A percentile compares a stretch with the other conserved stretches of the same genome.
These are phyloP conservation scores for Drosophila nr. medialis DNA, from an alignment of 2,888 invertebrate genomes.

Conservation along the genomic window DNA sequence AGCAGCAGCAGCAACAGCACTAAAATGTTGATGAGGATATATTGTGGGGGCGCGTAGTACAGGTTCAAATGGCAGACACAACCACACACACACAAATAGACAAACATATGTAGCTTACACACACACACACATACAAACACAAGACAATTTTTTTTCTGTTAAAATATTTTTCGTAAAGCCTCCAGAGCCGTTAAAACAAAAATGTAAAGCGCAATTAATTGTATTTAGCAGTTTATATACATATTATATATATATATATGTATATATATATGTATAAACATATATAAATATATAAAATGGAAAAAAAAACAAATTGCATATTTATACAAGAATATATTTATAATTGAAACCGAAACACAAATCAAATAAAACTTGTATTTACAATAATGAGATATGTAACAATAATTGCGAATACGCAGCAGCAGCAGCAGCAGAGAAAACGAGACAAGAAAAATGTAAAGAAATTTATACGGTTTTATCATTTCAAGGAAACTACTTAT, in stretches of 20 bases:
- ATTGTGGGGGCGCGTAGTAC: conserved; percentile 66
- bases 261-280: conserved; percentile 37
- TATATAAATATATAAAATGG: conserved; percentile 47
- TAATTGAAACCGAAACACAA: conserved; percentile 55
- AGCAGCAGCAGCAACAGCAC: conserved; percentile 13
- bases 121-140: conserved; percentile 23
- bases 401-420: conserved; percentile 46
- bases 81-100: conserved; percentile 31
- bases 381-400: conserved; percentile 53
- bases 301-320: conserved; percentile 55
- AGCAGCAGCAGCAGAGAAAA: conserved; percentile 19
- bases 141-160: conserved; percentile 48
- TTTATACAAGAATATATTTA: conserved; percentile 73
- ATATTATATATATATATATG: conserved; percentile 56
- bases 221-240: conserved; percentile 77
- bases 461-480: conserved; percentile 26
- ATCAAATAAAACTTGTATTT: conserved; percentile 66
- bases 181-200: conserved; percentile 60
- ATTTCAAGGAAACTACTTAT: conserved; percentile 19
- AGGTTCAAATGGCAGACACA: conserved; percentile 54
- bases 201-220: conserved; percentile 77
- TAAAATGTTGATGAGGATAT: conserved; percentile 28
- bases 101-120: conserved; percentile 37
- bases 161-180: conserved; percentile 51
- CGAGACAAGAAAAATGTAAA: conserved; percentile 26